Evolutionary conservation across 1,140 invertebrate species (phyloP).

Genomic region (Eueides isabella): DNA sequence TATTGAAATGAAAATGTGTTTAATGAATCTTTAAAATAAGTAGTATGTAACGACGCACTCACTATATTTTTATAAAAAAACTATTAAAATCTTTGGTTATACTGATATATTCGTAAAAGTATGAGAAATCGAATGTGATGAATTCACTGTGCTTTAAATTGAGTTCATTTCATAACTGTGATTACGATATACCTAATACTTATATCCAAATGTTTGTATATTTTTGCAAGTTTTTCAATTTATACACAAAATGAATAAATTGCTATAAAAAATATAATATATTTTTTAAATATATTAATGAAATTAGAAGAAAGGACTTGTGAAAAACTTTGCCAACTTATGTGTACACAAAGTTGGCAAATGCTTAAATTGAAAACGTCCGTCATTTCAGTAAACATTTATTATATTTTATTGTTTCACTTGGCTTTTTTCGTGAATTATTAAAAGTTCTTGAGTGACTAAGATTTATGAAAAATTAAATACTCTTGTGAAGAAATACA

Average conservation of each 20-base stretch:
- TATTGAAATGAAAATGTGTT: too few species aligned
- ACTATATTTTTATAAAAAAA: too few species aligned
- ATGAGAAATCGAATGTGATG: background rate
- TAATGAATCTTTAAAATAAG: too few species aligned
- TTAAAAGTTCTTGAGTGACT: background rate
- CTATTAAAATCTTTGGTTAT: too few species aligned
- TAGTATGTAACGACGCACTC: too few species aligned
- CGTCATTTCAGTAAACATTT: background rate
- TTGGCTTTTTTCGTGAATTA: background rate
- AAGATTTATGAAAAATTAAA: slow-evolving; percentile 11
- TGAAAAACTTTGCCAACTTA: background rate
- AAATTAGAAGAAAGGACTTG: too few species aligned
- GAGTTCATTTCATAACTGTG: background rate
- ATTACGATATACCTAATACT: too few species aligned
- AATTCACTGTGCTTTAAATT: background rate
- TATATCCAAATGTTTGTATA: too few species aligned
- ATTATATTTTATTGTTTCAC: background rate
- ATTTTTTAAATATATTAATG: too few species aligned
- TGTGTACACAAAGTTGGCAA: background rate
- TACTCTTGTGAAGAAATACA: background rate
- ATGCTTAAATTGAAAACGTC: slow-evolving; percentile 7
- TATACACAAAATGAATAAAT: too few species aligned
- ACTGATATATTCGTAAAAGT: background rate
- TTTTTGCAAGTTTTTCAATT: too few species aligned
- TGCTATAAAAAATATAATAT: too few species aligned